phyloP scores from a whole-genome alignment of 2,113 vertebrate species.

The Lates calcarifer region DNA sequence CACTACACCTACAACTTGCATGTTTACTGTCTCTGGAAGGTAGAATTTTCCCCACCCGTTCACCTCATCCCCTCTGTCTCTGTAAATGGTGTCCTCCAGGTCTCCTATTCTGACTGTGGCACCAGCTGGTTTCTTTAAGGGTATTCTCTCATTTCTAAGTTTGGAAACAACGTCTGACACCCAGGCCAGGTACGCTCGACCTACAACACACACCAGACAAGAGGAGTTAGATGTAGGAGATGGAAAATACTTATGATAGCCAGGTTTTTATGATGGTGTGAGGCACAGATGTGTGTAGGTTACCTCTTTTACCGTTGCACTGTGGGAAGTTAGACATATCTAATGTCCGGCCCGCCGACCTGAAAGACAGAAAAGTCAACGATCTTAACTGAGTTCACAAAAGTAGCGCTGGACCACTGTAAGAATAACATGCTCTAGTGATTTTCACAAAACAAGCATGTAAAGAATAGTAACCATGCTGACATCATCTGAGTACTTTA shows the following conservation, averaged over 20 bases:
- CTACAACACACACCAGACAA: conserved; percentile 19
- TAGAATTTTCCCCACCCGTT: conserved; percentile 63
- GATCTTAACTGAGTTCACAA: neutral
- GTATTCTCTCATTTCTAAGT: rapidly evolving
- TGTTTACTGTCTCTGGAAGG: conserved; percentile 10
- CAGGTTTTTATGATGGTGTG: neutral
- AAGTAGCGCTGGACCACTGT: neutral
- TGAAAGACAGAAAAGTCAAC: conserved; percentile 1
- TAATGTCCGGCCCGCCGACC: rapidly evolving
- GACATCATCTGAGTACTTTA: neutral
- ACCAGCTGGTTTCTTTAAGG: neutral
- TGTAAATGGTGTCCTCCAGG: conserved; percentile 51
- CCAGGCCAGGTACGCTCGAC: rapidly evolving
- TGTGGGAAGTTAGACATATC: rapidly evolving
- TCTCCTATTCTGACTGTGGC: neutral
- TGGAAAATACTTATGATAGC: conserved; percentile 1
- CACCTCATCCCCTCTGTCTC: rapidly evolving
- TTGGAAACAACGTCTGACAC: neutral
- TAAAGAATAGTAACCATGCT: neutral
- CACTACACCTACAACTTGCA: conserved; percentile 60
- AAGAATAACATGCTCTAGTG: neutral
- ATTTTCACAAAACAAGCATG: neutral
- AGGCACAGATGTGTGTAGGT: neutral
- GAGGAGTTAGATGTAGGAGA: neutral
- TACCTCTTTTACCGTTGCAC: neutral